Base-by-base conservation (phyloP, 35 echinoderm and acorn worm genomes). In the Strongylocentrotus purpuratus region DNA sequence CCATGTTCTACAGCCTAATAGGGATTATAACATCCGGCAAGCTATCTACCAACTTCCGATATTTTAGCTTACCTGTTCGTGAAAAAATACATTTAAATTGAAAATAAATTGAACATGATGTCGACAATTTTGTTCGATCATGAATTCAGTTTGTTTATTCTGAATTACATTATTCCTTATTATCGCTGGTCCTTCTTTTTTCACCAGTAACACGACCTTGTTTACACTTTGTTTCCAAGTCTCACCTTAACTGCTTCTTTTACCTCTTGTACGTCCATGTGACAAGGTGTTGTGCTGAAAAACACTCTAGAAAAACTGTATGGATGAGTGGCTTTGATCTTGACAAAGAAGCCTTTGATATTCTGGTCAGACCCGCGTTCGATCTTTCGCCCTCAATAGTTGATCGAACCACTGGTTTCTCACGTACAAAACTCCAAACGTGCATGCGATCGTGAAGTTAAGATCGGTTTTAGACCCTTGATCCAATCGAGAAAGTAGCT, bases 331-430 rank as follows among this genome's bases (percentile, higher is more conserved):
- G 20, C 28, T 78, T 78, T 78, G 65, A 78, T 78, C 65, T 78
- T 78, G 65, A 78, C 22, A 31, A 78, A 78, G 65, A 78, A 78
- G 65, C 65, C 65, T 78, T 78, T 78, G 65, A 78, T 78, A 78
- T 78, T 78, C 65, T 78, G 65, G 65, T 78, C 65, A 78, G 65
- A 78, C 65, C 65, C 65, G 65, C 65, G 20, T 78, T 78, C 65
- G 65, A 78, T 78, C 65, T 78, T 78, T 78, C 65, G 28, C 65
- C 65, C 65, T 78, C 17, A n/a, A 78, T 78, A 78, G 65, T 78
- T 78, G 65, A 78, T 78, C n/a, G 65, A 78, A 78, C 65, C 65
- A 28, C 65, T 8, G 20, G 22, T 78, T 78, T 78, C 65, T 78
- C 65, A 78, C 65, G 65, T 78, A 78, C 65, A 78, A 4, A 78